These are phyloP conservation scores for Piezodorus guildinii DNA, from an alignment of 1,140 invertebrate species.

Conservation along the genomic window DNA sequence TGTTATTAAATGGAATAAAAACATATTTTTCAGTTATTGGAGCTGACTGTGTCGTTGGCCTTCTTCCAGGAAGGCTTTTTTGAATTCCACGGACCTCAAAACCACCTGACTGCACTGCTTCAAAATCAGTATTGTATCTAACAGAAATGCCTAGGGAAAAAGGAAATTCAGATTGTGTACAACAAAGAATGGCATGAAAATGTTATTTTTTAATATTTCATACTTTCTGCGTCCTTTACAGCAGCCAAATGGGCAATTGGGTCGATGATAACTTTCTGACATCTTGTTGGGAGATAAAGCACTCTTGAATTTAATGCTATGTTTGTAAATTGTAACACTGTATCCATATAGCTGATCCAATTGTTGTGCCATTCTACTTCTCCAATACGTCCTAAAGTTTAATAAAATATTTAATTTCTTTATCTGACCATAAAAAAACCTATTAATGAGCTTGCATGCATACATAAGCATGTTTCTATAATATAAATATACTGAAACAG, in stretches of 20 bases:
- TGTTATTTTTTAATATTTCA: neutral
- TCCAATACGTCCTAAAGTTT: constrained; percentile 39
- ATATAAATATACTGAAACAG: no score
- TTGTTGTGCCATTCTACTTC: constrained; percentile 70
- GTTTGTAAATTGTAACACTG: constrained; percentile 85
- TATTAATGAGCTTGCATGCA: no score
- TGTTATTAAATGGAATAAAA: constrained; percentile 68
- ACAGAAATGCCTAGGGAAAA: constrained; percentile 42
- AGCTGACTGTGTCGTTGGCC: constrained; percentile 55
- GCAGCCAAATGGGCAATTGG: constrained; percentile 46
- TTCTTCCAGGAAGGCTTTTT: constrained; percentile 73
- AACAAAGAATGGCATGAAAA: no score
- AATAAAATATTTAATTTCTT: neutral
- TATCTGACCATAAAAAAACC: neutral
- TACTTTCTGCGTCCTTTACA: neutral
- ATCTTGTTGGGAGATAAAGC: constrained; percentile 75
- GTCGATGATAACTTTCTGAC: constrained; percentile 71
- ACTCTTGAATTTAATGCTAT: constrained; percentile 60
- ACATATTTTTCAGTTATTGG: constrained; percentile 72
- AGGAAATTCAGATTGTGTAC: neutral
- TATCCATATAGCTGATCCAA: constrained; percentile 90
- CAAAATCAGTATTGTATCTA: constrained; percentile 59
- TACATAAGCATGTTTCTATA: no score
- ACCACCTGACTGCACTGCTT: constrained; percentile 69
- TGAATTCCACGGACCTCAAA: constrained; percentile 84